phyloP scores from a whole-genome alignment of 2,888 invertebrate species.

The Pimpla rufipes region DNA sequence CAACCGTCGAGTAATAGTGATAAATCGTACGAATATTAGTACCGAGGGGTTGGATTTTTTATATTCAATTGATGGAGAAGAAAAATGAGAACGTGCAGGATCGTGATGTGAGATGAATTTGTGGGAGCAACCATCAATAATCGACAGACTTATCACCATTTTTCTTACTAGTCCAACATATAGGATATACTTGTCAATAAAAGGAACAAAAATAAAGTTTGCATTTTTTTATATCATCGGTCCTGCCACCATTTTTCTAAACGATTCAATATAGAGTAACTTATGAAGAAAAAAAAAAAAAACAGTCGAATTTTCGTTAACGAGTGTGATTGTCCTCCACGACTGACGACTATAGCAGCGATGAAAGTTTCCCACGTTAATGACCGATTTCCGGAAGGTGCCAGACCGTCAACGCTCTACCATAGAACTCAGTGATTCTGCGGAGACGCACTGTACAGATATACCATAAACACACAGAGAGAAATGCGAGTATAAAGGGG shows the following conservation, averaged over 20 bases:
- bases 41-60: neutral
- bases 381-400: conserved; percentile 41
- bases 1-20: neutral
- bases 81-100: neutral
- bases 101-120: no score
- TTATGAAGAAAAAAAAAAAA: neutral
- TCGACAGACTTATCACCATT: no score
- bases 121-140: no score
- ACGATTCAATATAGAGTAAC: no score
- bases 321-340: conserved; percentile 43
- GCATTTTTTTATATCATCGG: no score
- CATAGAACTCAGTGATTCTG: conserved; percentile 18
- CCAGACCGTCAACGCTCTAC: conserved; percentile 19
- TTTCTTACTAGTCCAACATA: no score
- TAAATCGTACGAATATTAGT: no score
- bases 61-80: neutral
- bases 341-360: conserved; percentile 18
- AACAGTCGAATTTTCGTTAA: conserved; percentile 41
- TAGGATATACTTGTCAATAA: no score
- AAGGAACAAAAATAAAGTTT: no score
- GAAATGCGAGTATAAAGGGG: neutral
- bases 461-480: neutral
- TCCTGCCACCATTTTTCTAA: no score
- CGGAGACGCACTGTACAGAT: neutral
- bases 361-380: conserved; percentile 56